Base-by-base conservation (phyloP, 2,888 invertebrate genomes). In the Xestobium rufovillosum region DNA sequence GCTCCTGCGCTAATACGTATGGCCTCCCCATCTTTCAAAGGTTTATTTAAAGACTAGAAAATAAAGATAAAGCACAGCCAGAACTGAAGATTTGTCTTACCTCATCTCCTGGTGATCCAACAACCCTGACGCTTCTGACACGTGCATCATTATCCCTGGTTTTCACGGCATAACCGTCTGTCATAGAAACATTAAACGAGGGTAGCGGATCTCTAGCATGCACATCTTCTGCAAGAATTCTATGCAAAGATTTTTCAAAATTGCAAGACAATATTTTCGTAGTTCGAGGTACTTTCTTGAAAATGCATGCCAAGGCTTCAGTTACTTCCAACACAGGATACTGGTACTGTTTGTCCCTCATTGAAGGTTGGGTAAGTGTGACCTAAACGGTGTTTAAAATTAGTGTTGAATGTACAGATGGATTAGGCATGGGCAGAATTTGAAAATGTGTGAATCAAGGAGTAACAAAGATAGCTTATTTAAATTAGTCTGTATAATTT, bases 1-100 rank as follows among this genome's bases (percentile, higher is more conserved):
- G 94, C 95, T 2, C 98, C 98, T 0, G 97, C 98, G 60, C 88
- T 96, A 39, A 98, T 85, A 50, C 96, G 75, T 8, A 83, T 77
- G 57, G 91, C 91, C 56, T 80, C 76, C 1, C 89, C 89, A 14
- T 71, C 49, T 28, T 55, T 52, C n/a, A 80, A 55, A 2, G 65
- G 64, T 30, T 57, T 50, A n/a, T 61, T 36, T 28, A 34, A 27
- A 29, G 41, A 36, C 41, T 45, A 40, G 16, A 40, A 39, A 15
- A n/a, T n/a, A n/a, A n/a, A n/a, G n/a, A n/a, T n/a, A 31, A 34
- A 19, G 6, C n/a, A n/a, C 23, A 19, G 23, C 6, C n/a, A 6
- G n/a, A 19, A 19, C n/a, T 19, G n/a, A 19, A 19, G n/a, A n/a
- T n/a, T n/a, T n/a, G n/a, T 32, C 50, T 54, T 61, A 78, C 75